Conservation (phyloP, 2,113 vertebrate species). For the Silurus asotus region DNA sequence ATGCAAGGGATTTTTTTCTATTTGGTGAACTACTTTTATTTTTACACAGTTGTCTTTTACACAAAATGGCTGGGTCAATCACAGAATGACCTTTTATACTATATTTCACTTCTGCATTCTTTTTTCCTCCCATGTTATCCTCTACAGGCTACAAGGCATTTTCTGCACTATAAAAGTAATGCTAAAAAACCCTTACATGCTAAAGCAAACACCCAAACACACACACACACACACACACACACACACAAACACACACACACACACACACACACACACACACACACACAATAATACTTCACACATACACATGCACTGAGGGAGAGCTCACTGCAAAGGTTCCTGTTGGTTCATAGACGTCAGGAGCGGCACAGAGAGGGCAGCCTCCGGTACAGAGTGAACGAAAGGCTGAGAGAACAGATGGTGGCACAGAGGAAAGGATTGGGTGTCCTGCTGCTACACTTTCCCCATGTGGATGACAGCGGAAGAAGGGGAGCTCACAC, state of each 20-base stretch:
- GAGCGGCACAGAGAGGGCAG: slow-evolving; percentile 36
- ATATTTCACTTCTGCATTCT: neutral
- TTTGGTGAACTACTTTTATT: neutral
- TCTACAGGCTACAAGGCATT: neutral
- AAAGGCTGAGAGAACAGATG: slow-evolving; percentile 50
- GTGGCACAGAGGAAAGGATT: slow-evolving; percentile 47
- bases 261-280: slow-evolving; percentile 3
- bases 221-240: neutral
- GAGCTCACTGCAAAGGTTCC: slow-evolving; percentile 39
- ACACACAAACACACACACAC: slow-evolving; percentile 9
- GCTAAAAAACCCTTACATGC: neutral
- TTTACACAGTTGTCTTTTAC: no score
- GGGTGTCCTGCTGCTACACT: slow-evolving; percentile 49
- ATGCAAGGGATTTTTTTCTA: neutral
- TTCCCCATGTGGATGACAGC: slow-evolving; percentile 44
- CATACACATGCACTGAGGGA: slow-evolving; percentile 26
- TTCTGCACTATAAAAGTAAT: neutral
- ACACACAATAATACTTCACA: slow-evolving; percentile 14
- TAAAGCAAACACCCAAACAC: neutral
- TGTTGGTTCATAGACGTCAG: slow-evolving; percentile 49
- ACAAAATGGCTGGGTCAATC: neutral
- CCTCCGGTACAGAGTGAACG: slow-evolving; percentile 38
- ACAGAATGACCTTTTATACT: neutral
- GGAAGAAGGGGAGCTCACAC: slow-evolving; percentile 38
- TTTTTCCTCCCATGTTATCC: neutral